Base-by-base conservation (phyloP, 2,113 vertebrate species). In the Oriolus oriolus region DNA sequence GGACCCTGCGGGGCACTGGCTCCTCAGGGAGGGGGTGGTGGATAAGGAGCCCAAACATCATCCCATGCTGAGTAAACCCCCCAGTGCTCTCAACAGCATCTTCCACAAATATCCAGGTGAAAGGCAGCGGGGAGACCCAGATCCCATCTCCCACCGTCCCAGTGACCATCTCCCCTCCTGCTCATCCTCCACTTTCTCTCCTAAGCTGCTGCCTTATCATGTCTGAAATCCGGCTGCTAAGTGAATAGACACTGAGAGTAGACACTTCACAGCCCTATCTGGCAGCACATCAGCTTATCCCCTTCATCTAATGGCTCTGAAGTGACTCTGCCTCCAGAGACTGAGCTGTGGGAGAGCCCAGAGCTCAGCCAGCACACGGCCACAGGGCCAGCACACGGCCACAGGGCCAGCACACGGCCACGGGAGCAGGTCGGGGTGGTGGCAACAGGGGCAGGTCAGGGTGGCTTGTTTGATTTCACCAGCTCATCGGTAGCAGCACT, bases 91-190 rank as follows among this genome's bases (percentile, higher is more conserved):
- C 66, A 68, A 35, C 9, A 85, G 52, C 41, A 18, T 41, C 76
- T 60, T 64, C 83, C 37, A 60, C 49, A 73, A 49, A 18, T 9
- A 35, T 4, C 37, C 50, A 35, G 22, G 57, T 1, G 30, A 30
- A 57, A 77, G 42, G 17, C 15, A 33, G 26, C 0, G 0, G 11
- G 12, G 18, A 79, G 19, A 87, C 22, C 17, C 76, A 53, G 27
- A 31, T 1, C 14, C 24, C 63, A 2, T 23, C 30, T 59, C 69
- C 35, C 26, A 6, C 13, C 0, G 15, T 10, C 45, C 3, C 8
- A 30, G 19, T 2, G 2, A 44, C 24, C 6, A 4, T 9, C 6
- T 54, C 27, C 30, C 21, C 65, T 73, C 50, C 68, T 33, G 54
- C 49, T 80, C 4, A 0, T 9, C 52, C 31, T 61, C 10, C 13